Conservation (phyloP, 1,140 invertebrate genomes). For the Condylostylus longicornis region DNA sequence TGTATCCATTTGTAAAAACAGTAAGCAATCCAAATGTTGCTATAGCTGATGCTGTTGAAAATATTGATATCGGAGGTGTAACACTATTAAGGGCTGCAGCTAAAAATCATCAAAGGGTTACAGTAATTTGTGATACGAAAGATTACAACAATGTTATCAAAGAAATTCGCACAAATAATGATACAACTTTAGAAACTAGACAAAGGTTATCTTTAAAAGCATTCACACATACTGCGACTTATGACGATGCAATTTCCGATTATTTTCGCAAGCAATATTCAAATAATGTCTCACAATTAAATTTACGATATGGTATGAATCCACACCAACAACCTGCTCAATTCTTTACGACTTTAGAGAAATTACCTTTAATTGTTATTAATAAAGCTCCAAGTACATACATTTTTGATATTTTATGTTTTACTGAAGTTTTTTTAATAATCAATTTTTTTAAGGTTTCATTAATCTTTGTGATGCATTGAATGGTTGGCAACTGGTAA, state of each 20-base stretch:
- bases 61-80: slow-evolving; percentile 95
- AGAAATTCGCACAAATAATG: slow-evolving; percentile 49
- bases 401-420: background rate
- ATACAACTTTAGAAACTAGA: slow-evolving; percentile 56
- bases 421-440: background rate
- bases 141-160: slow-evolving; percentile 69
- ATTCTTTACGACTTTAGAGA: slow-evolving; percentile 63
- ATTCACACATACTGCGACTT: slow-evolving; percentile 89
- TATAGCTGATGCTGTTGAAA: slow-evolving; percentile 85
- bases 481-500: slow-evolving; percentile 93
- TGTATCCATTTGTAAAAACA: slow-evolving; percentile 91
- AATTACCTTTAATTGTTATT: slow-evolving; percentile 75
- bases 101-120: slow-evolving; percentile 93
- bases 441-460: slow-evolving; percentile 40
- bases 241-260: slow-evolving; percentile 87
- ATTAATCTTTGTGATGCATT: slow-evolving; percentile 96
- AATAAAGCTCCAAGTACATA: slow-evolving; percentile 76
- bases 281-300: slow-evolving; percentile 57
- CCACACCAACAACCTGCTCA: slow-evolving; percentile 96
- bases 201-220: slow-evolving; percentile 73
- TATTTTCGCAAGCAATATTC: slow-evolving; percentile 89
- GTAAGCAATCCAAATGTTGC: slow-evolving; percentile 68
- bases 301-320: slow-evolving; percentile 90
- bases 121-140: slow-evolving; percentile 80
- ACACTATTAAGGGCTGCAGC: slow-evolving; percentile 88